phyloP scores from a whole-genome alignment of 2,797 vertebrate genomes.

The Acanthis flammea region DNA sequence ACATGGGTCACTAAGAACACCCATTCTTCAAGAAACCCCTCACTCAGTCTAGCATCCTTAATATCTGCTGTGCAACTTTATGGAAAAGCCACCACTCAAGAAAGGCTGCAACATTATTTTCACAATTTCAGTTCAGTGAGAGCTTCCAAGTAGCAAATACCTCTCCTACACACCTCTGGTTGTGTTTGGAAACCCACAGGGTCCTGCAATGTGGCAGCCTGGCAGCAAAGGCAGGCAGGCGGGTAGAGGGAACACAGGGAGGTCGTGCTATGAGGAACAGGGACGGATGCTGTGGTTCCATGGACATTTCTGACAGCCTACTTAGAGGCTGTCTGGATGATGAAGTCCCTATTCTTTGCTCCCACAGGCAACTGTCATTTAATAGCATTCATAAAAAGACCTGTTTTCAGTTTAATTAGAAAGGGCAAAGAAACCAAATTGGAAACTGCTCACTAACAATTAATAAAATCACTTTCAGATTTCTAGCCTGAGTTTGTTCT shows the following conservation, averaged over 20 bases:
- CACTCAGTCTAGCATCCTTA: not conserved
- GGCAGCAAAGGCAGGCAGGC: not conserved
- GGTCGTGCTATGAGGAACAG: fast-evolving
- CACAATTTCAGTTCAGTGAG: not conserved
- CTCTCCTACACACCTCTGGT: not conserved
- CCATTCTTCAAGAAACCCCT: not conserved
- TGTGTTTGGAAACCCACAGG: not conserved
- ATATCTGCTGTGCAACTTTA: not conserved
- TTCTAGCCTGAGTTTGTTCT: conserved; percentile 8
- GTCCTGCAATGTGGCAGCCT: not conserved
- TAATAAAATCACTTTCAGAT: not conserved
- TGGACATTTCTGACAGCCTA: not conserved
- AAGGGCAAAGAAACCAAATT: conserved; percentile 7
- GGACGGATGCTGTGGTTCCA: not conserved
- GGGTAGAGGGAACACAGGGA: not conserved
- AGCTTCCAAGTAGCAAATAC: not conserved
- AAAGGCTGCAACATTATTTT: not conserved
- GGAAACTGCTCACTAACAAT: conserved; percentile 5
- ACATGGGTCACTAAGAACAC: not conserved
- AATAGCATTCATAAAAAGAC: conserved; percentile 4
- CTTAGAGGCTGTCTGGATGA: not conserved
- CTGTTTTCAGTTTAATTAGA: conserved; percentile 40
- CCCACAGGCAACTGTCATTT: not conserved
- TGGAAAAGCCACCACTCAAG: not conserved
- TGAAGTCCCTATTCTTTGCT: not conserved